phyloP scores from a whole-genome alignment of 2,888 invertebrate species.

The Tenthredo amoena region DNA sequence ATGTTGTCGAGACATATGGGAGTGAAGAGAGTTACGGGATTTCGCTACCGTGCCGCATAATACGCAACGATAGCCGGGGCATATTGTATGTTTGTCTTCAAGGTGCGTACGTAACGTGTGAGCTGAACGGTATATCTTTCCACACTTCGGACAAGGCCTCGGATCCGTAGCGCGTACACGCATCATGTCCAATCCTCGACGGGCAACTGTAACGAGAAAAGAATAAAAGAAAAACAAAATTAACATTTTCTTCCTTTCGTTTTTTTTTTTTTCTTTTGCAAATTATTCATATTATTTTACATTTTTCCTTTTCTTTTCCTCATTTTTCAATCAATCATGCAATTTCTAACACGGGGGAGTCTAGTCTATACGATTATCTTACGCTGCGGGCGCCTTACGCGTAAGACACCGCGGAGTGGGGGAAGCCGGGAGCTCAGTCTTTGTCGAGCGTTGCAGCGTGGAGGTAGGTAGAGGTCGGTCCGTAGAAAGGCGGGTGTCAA shows the following conservation, averaged over 20 bases:
- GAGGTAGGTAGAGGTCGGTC: not conserved
- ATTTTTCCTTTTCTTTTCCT: slow-evolving; percentile 60
- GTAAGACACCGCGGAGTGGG: not conserved
- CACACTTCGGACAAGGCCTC: slow-evolving; percentile 94
- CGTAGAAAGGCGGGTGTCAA: not conserved
- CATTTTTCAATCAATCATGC: not conserved
- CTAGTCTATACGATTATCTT: not conserved
- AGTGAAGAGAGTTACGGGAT: slow-evolving; percentile 94
- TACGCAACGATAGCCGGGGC: slow-evolving; percentile 95
- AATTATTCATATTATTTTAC: not conserved
- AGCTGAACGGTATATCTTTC: slow-evolving; percentile 94
- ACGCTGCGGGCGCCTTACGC: not conserved
- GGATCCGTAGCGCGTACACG: slow-evolving; percentile 95
- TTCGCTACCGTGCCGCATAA: slow-evolving; percentile 96
- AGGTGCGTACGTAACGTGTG: slow-evolving; percentile 94
- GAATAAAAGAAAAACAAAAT: slow-evolving; percentile 35
- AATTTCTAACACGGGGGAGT: not conserved
- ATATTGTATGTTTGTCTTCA: slow-evolving; percentile 96
- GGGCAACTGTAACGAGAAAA: slow-evolving; percentile 81
- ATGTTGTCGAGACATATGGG: slow-evolving; percentile 96
- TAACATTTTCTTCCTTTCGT: not conserved
- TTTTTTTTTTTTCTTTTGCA: slow-evolving; percentile 46
- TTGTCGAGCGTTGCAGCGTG: not conserved
- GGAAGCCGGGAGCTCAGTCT: slow-evolving; percentile 23
- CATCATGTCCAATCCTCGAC: slow-evolving; percentile 90